Conservation (phyloP, 2,888 invertebrate species). For the Eulithis prunata region DNA sequence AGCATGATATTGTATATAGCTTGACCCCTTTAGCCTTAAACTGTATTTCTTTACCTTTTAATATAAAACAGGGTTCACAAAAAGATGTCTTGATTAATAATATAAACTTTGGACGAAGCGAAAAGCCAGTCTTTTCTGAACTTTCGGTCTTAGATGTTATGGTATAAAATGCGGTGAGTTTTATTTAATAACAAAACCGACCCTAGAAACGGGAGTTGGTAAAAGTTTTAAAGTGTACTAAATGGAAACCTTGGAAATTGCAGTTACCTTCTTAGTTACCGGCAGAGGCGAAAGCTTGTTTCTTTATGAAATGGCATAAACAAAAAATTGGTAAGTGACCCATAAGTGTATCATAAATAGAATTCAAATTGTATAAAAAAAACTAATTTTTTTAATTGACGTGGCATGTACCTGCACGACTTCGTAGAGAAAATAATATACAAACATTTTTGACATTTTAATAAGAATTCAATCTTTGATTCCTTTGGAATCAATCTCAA, state of each 20-base stretch:
- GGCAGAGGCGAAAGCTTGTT: not conserved
- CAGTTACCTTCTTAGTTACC: constrained; percentile 8
- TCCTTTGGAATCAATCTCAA: not conserved
- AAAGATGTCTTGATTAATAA: constrained; percentile 38
- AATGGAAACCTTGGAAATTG: constrained; percentile 29
- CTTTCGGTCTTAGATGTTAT: constrained; percentile 23
- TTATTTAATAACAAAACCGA: constrained; percentile 32
- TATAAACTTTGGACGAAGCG: constrained; percentile 31
- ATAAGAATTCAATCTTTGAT: not conserved
- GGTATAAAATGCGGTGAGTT: constrained; percentile 21
- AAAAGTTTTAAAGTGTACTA: constrained; percentile 38
- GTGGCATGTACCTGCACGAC: too few species aligned
- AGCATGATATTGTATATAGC: not conserved
- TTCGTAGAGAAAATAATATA: too few species aligned
- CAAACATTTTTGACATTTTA: not conserved
- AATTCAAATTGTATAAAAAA: too few species aligned
- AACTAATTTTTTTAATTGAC: too few species aligned
- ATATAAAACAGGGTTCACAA: constrained; percentile 31
- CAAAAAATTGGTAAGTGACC: too few species aligned
- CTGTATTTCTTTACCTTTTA: constrained; percentile 30
- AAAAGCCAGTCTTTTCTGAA: constrained; percentile 10
- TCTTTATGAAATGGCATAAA: too few species aligned
- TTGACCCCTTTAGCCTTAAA: constrained; percentile 1
- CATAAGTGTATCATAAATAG: too few species aligned
- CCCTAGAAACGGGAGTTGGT: constrained; percentile 36